Percentiles rank a stretch among this genome's conserved stretches.
These are phyloP conservation scores for Plusia festucae DNA, from an alignment of 2,888 invertebrate genomes.

Conservation along the genomic window DNA sequence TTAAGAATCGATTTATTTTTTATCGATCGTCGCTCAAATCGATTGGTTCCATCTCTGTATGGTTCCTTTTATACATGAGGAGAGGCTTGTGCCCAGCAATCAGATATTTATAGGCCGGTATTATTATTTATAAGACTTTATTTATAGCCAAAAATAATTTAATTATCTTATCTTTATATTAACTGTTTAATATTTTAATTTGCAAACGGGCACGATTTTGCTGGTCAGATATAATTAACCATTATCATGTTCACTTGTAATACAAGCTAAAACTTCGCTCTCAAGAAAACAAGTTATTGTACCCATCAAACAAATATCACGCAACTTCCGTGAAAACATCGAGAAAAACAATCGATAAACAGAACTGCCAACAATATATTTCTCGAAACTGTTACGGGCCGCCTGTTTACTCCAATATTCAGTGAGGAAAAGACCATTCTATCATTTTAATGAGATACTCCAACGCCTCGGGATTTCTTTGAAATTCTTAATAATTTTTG, in stretches of 20 bases:
- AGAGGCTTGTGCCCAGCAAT: too few species aligned
- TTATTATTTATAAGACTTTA: too few species aligned
- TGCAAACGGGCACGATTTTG: too few species aligned
- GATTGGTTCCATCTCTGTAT: too few species aligned
- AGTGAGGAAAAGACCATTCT: constrained; percentile 23
- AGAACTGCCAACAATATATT: not conserved
- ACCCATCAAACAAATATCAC: constrained; percentile 31
- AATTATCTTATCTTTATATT: not conserved
- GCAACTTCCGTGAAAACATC: constrained; percentile 26
- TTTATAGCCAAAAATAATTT: not conserved
- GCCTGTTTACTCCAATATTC: constrained; percentile 21
- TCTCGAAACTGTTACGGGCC: not conserved
- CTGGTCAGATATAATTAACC: not conserved
- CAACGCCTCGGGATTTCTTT: constrained; percentile 29
- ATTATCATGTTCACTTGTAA: not conserved
- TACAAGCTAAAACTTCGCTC: not conserved
- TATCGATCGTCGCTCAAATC: too few species aligned
- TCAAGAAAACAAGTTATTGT: not conserved
- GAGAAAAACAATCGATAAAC: constrained; percentile 2
- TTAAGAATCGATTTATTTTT: too few species aligned
- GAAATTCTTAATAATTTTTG: constrained; percentile 39
- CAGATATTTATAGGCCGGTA: too few species aligned
- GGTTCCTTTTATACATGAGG: too few species aligned
- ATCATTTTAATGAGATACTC: constrained; percentile 47
- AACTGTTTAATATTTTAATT: too few species aligned